Conservation (phyloP, 2,113 vertebrate genomes). For the Notothenia rossii region DNA sequence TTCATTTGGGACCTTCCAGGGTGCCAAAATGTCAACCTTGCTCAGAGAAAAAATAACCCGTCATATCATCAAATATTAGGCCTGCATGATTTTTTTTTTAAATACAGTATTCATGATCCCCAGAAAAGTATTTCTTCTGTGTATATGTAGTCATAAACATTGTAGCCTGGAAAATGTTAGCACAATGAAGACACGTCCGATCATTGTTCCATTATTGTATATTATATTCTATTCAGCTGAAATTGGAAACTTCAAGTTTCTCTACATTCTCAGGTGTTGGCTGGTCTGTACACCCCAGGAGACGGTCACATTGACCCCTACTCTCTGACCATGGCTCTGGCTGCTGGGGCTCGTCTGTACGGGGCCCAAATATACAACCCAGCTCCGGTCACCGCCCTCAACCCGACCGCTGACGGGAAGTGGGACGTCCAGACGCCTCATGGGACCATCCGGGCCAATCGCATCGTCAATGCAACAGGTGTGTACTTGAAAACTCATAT, state of each 20-base stretch:
- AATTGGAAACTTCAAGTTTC: background rate
- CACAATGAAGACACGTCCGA: background rate
- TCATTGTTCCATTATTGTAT: background rate
- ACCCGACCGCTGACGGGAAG: constrained; percentile 85
- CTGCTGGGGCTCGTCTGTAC: constrained; percentile 94
- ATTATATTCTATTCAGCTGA: too few relatives aligned
- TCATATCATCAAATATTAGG: background rate
- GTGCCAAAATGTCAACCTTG: background rate
- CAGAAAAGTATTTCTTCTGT: too few relatives aligned
- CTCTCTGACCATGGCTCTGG: constrained; percentile 97
- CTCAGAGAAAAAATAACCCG: too few relatives aligned
- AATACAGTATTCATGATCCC: background rate
- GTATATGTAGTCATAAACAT: background rate
- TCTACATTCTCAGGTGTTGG: constrained; percentile 86
- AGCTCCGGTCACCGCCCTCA: constrained; percentile 88
- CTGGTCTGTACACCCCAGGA: constrained; percentile 94
- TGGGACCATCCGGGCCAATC: constrained; percentile 89
- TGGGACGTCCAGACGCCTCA: constrained; percentile 95
- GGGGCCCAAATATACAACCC: constrained; percentile 94
- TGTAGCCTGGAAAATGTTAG: background rate
- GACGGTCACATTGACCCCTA: constrained; percentile 99
- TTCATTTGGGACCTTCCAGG: background rate
- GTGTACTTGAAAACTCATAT: constrained; percentile 7
- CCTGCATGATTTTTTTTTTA: background rate
- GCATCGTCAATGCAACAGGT: constrained; percentile 94